These are phyloP conservation scores for Scelioninae gen. 1 DNA, from an alignment of 2,888 invertebrate genomes.

Conservation along the genomic window DNA sequence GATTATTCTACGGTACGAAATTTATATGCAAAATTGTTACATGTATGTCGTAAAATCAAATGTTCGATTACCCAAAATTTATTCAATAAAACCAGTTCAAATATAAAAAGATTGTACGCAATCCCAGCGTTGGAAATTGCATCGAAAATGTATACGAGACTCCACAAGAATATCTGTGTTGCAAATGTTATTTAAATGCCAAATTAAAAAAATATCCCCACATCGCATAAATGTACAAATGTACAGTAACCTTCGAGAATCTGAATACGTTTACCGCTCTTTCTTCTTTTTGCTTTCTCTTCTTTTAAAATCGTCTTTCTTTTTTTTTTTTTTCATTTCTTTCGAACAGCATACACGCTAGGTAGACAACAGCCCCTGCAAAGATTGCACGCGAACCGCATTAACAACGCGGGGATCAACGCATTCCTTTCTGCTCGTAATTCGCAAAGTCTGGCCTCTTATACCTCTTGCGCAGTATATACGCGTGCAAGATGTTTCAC, in stretches of 20 bases:
- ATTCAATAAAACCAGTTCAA: conserved; percentile 17
- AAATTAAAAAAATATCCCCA: conserved; percentile 30
- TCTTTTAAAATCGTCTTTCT: conserved; percentile 44
- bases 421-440: conserved; percentile 74
- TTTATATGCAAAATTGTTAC: conserved; percentile 46
- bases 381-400: conserved; percentile 73
- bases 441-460: conserved; percentile 70
- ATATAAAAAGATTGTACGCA: neutral
- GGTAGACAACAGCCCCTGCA: conserved; percentile 70
- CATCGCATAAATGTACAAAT: conserved; percentile 24
- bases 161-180: neutral
- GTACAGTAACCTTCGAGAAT: conserved; percentile 42
- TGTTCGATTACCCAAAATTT: conserved; percentile 16
- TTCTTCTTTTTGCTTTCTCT: conserved; percentile 33
- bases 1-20: conserved; percentile 24
- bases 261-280: conserved; percentile 42
- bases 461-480: conserved; percentile 43
- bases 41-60: conserved; percentile 27
- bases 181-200: neutral
- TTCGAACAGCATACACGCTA: conserved; percentile 61
- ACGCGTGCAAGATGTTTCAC: conserved; percentile 61
- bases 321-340: conserved; percentile 53
- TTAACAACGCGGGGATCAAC: conserved; percentile 72
- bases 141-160: conserved; percentile 15
- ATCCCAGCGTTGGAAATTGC: neutral